Evolutionary conservation across 2,113 vertebrate species (phyloP).

Genomic region (Sorex fumeus): DNA sequence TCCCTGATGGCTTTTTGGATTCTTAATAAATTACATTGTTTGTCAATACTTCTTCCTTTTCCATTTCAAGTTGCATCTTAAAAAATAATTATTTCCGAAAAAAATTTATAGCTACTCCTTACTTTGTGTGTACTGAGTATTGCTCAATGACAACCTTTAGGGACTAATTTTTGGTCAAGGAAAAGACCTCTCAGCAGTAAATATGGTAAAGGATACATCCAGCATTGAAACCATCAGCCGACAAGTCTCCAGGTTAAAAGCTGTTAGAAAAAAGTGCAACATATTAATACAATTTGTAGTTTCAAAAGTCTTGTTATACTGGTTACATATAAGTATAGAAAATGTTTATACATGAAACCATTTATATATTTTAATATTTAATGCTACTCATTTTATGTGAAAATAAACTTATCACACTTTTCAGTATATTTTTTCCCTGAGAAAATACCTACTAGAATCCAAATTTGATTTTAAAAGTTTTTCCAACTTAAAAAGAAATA

Average conservation of each 20-base stretch:
- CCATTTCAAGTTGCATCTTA: not conserved
- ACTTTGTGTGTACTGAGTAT: constrained; percentile 44
- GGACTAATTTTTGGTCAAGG: not conserved
- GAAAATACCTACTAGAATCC: constrained; percentile 1
- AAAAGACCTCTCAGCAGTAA: not conserved
- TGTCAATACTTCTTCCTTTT: constrained; percentile 32
- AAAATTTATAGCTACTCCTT: not conserved
- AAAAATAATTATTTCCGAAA: constrained; percentile 26
- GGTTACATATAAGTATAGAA: constrained; percentile 9
- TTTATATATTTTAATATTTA: constrained; percentile 31
- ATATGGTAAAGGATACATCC: constrained; percentile 95
- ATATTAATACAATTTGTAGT: constrained; percentile 42
- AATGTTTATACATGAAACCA: not conserved
- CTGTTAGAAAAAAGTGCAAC: constrained; percentile 88
- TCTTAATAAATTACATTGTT: constrained; percentile 14
- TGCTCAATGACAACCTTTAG: not conserved
- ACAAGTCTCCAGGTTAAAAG: constrained; percentile 97
- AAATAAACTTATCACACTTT: constrained; percentile 9
- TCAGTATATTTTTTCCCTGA: constrained; percentile 14
- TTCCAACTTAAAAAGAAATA: not conserved
- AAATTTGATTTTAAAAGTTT: constrained; percentile 28
- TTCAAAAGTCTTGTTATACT: constrained; percentile 27
- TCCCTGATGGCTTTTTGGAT: not conserved
- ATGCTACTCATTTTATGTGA: constrained; percentile 3
- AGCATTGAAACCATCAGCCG: constrained; percentile 98